A percentile compares a stretch with the other conserved stretches of the same genome.
Evolutionary conservation across 2,113 vertebrate genomes (phyloP).

Genomic region (Amazona guildingii): DNA sequence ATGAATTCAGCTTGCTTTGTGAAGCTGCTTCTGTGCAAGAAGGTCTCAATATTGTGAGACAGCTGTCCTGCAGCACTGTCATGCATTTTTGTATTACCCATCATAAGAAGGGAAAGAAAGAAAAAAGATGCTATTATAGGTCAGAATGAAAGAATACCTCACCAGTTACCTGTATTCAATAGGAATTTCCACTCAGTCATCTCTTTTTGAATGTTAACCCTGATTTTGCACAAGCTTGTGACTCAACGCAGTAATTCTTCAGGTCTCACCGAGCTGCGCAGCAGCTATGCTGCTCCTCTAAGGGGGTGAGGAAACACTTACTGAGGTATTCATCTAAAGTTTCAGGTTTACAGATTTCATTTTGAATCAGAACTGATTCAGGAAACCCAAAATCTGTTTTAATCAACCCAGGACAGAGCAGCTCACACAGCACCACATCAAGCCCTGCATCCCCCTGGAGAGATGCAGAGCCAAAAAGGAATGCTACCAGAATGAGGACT

Average conservation of each 20-base stretch:
- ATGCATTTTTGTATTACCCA: neutral
- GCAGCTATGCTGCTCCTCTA: neutral
- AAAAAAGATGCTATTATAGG: neutral
- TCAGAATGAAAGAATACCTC: neutral
- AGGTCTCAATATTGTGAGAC: neutral
- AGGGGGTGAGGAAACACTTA: neutral
- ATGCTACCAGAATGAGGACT: neutral
- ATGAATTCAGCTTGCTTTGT: neutral
- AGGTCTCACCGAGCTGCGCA: neutral
- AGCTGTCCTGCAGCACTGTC: neutral
- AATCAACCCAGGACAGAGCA: neutral
- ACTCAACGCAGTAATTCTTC: neutral
- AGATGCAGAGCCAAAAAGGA: neutral
- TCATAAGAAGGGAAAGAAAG: neutral
- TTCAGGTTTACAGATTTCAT: neutral
- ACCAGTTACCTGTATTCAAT: neutral
- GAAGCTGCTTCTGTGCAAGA: neutral
- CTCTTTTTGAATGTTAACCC: neutral
- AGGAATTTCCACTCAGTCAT: neutral
- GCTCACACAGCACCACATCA: neutral
- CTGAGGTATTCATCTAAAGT: neutral
- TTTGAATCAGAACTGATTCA: neutral
- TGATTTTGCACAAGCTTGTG: neutral
- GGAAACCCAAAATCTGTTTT: neutral
- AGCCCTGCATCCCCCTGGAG: neutral